Evolutionary conservation across 64 coral and sea anemone species (phyloP).

Genomic region (Stichodactyla helianthus): DNA sequence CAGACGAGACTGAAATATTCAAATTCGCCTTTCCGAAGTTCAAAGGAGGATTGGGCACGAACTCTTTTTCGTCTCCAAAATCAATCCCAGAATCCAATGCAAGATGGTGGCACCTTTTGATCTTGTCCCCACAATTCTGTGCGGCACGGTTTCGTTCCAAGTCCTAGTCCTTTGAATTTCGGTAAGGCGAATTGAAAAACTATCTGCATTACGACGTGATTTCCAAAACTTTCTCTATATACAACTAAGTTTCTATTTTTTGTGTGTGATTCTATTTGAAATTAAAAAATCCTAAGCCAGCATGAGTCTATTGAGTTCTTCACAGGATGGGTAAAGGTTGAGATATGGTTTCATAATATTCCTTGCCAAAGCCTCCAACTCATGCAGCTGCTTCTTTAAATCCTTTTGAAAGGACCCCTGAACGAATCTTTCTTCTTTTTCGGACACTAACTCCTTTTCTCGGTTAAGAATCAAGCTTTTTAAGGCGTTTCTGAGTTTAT

Average conservation of each 20-base stretch:
- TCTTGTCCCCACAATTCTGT: too few species aligned
- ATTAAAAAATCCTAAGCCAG: neutral
- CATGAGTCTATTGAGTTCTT: conserved; percentile 8
- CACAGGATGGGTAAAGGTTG: neutral
- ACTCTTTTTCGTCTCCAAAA: too few species aligned
- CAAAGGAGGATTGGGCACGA: too few species aligned
- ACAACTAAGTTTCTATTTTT: neutral
- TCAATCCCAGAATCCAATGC: too few species aligned
- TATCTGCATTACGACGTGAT: neutral
- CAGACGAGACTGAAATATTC: too few species aligned
- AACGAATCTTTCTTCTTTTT: neutral
- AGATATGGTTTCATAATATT: neutral
- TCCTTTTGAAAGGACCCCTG: neutral
- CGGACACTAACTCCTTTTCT: neutral
- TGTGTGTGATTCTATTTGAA: neutral
- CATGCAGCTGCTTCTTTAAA: neutral
- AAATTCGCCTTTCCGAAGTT: too few species aligned
- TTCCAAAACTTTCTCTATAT: neutral
- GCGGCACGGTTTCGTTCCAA: too few species aligned
- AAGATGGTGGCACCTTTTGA: too few species aligned
- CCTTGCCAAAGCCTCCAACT: neutral
- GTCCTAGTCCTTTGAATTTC: too few species aligned
- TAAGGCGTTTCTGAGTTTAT: neutral
- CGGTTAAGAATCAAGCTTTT: neutral
- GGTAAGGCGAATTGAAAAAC: too few species aligned